Base-by-base conservation (phyloP, 2,113 vertebrate genomes). In the Apteryx owenii region DNA sequence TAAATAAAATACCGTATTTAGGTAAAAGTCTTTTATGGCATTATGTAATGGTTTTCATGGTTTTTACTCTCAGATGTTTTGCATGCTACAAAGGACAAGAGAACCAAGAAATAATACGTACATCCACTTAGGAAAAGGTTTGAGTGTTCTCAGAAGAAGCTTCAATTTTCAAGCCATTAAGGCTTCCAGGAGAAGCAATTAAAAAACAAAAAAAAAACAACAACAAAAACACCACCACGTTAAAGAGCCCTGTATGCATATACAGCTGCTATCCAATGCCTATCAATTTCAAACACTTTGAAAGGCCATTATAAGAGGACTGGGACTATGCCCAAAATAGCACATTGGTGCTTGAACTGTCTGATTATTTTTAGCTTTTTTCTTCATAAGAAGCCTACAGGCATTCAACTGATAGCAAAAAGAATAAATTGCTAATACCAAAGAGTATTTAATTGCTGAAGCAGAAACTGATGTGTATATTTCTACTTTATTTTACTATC, bases 271-370 rank as follows among this genome's bases (percentile, higher is more conserved):
- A 36, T n/a, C 72, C 76, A 86, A 3, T 6, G 3, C 3, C 90
- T 81, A 28, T 92, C 79, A 81, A 88, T 94, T 94, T 88, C 46
- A 73, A 96, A 90, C 76, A 88, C 96, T 86, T 91, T 56, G 22
- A 58, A 33, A 82, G 48, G 60, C 72, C 82, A 9, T 19, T 88
- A 9, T 16, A 33, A 51, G 60, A 86, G 25, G 26, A 42, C 26
- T 18, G 50, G 79, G 72, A 70, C 36, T 84, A 3, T 16, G 10
- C 46, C 58, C 10, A 2, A 44, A 91, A 85, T 3, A 88, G 54
- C 82, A 85, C 44, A 18, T 1, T 8, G 42, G 3, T 60, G 85
- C 82, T 60, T 42, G 36, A 44, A 91, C 18, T 31, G 26, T 29
- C 14, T 6, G 2, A 70, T 65, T 73, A 76, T 19, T 12, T 75